Conservation (phyloP, 2,797 vertebrate genomes). For the Oryzias dopingdopingensis region DNA sequence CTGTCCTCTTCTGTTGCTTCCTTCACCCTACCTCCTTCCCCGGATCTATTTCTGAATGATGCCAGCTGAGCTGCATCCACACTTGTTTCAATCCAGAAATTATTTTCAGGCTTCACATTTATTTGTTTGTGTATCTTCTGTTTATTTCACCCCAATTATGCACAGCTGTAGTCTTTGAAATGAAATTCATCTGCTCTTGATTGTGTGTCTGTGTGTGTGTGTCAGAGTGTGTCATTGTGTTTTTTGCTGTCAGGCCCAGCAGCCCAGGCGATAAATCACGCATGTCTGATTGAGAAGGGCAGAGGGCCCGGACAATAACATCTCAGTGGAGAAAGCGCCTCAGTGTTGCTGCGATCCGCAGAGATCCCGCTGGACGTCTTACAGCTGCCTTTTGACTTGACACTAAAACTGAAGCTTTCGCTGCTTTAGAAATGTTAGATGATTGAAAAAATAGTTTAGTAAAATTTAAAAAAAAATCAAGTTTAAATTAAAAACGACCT, state of each 20-base stretch:
- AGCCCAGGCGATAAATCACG: constrained; percentile 74
- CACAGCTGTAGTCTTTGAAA: constrained; percentile 74
- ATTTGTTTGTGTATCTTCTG: constrained; percentile 14
- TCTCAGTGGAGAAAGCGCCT: constrained; percentile 61
- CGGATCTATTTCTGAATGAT: constrained; percentile 70
- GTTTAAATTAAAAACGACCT: neutral
- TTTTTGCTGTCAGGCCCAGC: constrained; percentile 70
- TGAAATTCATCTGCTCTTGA: constrained; percentile 73
- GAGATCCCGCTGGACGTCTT: constrained; percentile 38
- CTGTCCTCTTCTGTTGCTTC: constrained; percentile 46
- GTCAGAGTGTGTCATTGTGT: constrained; percentile 64
- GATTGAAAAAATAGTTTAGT: no score
- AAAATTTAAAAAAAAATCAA: no score
- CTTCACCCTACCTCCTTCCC: constrained; percentile 34
- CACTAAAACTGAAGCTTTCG: constrained; percentile 22
- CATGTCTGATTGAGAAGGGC: constrained; percentile 77
- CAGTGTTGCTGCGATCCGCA: constrained; percentile 47
- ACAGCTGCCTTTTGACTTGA: constrained; percentile 47
- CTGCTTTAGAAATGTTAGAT: neutral
- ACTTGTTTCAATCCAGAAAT: constrained; percentile 55
- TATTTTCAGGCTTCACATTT: constrained; percentile 51
- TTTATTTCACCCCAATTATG: constrained; percentile 63
- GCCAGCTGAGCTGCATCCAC: constrained; percentile 55
- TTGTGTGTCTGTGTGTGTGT: constrained; percentile 28
- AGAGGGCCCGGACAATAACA: constrained; percentile 75